These are phyloP conservation scores for Sturmia bella DNA, from an alignment of 2,888 invertebrate genomes.

Conservation along the genomic window DNA sequence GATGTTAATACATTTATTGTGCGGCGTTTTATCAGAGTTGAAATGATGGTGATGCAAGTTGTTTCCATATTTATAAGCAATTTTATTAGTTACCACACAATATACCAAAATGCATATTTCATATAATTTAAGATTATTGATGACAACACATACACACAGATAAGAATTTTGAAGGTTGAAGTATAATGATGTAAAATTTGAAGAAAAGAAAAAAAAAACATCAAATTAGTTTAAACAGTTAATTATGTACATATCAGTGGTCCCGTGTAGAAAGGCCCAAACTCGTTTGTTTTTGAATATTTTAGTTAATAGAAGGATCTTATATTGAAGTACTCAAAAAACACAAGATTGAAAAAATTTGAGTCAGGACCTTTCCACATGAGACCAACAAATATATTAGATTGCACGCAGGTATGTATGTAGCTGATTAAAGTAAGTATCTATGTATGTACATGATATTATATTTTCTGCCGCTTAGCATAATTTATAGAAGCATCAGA, in stretches of 20 bases:
- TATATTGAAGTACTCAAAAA: no score
- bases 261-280: no score
- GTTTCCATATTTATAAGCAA: slow-evolving; percentile 27
- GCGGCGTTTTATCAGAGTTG: slow-evolving; percentile 16
- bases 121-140: slow-evolving; percentile 31
- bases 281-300: no score
- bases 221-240: slow-evolving; percentile 36
- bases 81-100: slow-evolving; percentile 48
- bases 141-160: slow-evolving; percentile 33
- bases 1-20: slow-evolving; percentile 36
- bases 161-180: slow-evolving; percentile 25
- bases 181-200: slow-evolving; percentile 41
- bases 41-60: slow-evolving; percentile 31
- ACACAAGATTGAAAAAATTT: no score
- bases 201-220: slow-evolving; percentile 29
- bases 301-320: no score
- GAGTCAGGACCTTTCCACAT: no score
- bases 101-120: slow-evolving; percentile 22
- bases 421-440: no score
- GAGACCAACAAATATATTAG: no score
- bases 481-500: no score
- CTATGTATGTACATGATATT: no score
- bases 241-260: neutral
- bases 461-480: no score
- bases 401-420: no score